These are phyloP conservation scores for Horisme vitalbata DNA, from an alignment of 2,888 invertebrate genomes.

Conservation along the genomic window DNA sequence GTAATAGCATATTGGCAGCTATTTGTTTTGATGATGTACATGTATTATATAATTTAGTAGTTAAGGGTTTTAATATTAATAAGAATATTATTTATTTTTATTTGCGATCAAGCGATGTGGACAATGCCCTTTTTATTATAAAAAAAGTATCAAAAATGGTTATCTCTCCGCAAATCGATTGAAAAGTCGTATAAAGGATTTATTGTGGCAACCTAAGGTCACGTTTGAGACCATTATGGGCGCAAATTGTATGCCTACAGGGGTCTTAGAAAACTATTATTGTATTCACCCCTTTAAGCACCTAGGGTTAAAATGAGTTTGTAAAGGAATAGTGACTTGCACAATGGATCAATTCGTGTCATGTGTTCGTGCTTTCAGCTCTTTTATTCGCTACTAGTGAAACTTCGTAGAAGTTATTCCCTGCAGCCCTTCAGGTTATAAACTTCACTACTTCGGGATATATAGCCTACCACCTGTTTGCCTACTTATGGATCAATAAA, in stretches of 20 bases:
- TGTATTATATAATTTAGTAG: too few relatives aligned
- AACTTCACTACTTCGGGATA: too few relatives aligned
- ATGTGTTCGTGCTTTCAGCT: constrained; percentile 18
- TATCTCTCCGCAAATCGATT: constrained; percentile 48
- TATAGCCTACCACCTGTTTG: too few relatives aligned
- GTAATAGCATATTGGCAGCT: too few relatives aligned
- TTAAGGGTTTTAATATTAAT: too few relatives aligned
- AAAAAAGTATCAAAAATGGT: constrained; percentile 47
- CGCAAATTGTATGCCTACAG: constrained; percentile 50
- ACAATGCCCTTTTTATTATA: background rate
- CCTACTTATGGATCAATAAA: too few relatives aligned
- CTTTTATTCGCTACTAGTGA: too few relatives aligned
- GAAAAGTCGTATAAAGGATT: constrained; percentile 60
- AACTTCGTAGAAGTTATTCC: too few relatives aligned
- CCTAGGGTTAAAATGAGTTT: constrained; percentile 21
- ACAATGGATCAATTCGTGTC: constrained; percentile 18
- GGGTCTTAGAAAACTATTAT: constrained; percentile 53
- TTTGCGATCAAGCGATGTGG: too few relatives aligned
- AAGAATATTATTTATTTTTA: too few relatives aligned
- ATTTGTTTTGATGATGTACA: too few relatives aligned
- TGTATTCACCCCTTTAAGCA: constrained; percentile 24
- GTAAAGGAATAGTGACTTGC: constrained; percentile 27
- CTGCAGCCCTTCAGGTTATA: too few relatives aligned
- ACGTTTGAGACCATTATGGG: constrained; percentile 56
- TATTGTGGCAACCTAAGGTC: constrained; percentile 67